These are phyloP conservation scores for Sebastes trivittatus DNA, from an alignment of 2,797 vertebrate species.

Conservation along the genomic window DNA sequence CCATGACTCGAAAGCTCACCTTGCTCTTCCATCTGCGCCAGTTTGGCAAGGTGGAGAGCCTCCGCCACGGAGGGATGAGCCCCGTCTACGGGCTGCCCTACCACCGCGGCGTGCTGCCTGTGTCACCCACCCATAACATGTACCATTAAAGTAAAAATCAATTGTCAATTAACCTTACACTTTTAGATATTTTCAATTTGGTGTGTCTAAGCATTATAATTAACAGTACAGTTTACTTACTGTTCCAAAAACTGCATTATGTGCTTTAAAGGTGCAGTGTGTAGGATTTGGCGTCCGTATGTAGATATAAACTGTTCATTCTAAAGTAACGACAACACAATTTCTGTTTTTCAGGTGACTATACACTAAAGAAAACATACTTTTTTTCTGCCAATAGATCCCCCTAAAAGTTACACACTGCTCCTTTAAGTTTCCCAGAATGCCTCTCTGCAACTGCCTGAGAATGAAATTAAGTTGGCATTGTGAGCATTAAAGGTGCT, in stretches of 20 bases:
- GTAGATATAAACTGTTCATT: too few species aligned
- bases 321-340: fast-evolving
- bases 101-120: conserved; percentile 69
- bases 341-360: too few species aligned
- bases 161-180: neutral
- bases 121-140: conserved; percentile 51
- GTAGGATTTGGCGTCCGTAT: fast-evolving
- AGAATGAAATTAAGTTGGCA: neutral
- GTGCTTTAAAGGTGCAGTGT: neutral
- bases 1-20: conserved; percentile 84
- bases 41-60: conserved; percentile 65
- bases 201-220: neutral
- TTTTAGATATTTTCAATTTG: neutral
- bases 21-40: conserved; percentile 85
- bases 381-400: neutral
- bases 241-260: neutral
- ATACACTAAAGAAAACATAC: too few species aligned
- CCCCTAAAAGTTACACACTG: neutral
- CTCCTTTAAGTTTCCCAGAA: neutral
- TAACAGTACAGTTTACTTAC: neutral
- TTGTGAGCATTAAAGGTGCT: too few species aligned
- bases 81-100: conserved; percentile 59
- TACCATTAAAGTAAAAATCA: conserved; percentile 16
- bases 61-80: conserved; percentile 51
- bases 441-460: neutral